phyloP scores from a whole-genome alignment of 1,140 invertebrate genomes.

The Orius insidiosus region DNA sequence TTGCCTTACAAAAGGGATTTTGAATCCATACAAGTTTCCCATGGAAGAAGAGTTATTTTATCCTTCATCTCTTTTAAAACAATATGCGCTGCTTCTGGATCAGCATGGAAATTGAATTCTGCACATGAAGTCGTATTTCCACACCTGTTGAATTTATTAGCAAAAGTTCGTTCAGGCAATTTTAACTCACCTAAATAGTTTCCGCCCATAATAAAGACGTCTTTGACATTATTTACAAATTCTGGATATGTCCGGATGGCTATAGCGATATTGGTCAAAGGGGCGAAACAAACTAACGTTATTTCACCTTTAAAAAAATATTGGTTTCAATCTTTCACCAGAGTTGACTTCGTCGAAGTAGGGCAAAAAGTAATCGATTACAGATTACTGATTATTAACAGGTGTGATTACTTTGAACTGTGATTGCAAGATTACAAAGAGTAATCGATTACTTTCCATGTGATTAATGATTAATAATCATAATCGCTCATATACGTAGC shows the following conservation, averaged over 20 bases:
- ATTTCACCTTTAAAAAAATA: constrained; percentile 16
- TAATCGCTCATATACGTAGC: too few relatives aligned
- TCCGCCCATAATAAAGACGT: constrained; percentile 58
- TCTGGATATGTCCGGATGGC: constrained; percentile 45
- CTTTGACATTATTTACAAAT: constrained; percentile 40
- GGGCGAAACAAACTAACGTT: constrained; percentile 43
- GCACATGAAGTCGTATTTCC: constrained; percentile 48
- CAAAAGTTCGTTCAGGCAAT: too few relatives aligned
- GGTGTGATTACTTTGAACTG: too few relatives aligned
- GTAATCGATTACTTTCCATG: too few relatives aligned
- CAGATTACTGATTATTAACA: too few relatives aligned
- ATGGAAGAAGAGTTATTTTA: constrained; percentile 40
- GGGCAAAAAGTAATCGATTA: too few relatives aligned
- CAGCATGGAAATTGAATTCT: constrained; percentile 63
- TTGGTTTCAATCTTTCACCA: background rate
- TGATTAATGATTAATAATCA: too few relatives aligned
- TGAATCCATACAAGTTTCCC: constrained; percentile 26
- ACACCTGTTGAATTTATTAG: constrained; percentile 29
- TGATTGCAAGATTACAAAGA: too few relatives aligned
- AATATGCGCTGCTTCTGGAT: constrained; percentile 61
- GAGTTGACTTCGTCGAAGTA: too few relatives aligned
- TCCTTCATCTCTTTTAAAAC: constrained; percentile 35
- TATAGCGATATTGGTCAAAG: constrained; percentile 64
- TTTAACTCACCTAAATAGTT: constrained; percentile 46
- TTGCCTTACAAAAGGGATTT: constrained; percentile 16